phyloP scores from a whole-genome alignment of 2,888 invertebrate species.

The Drosophila koepferae region DNA sequence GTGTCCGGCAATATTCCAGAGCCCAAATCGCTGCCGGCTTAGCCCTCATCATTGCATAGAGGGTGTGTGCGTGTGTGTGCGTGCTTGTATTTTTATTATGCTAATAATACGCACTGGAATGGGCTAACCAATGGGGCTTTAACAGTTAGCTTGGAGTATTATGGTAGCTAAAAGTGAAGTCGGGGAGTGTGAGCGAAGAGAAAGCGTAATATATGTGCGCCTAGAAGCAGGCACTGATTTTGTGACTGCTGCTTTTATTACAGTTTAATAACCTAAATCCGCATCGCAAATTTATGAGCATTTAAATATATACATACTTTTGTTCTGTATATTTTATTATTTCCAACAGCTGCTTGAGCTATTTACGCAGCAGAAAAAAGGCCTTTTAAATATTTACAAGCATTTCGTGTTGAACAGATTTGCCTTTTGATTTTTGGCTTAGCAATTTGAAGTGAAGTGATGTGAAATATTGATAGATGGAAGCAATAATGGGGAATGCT shows the following conservation, averaged over 20 bases:
- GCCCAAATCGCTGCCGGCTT: conserved; percentile 39
- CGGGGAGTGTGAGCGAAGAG: background rate
- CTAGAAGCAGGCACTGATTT: conserved; percentile 80
- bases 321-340: conserved; percentile 49
- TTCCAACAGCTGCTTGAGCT: conserved; percentile 70
- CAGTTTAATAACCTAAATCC: conserved; percentile 73
- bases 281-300: conserved; percentile 74
- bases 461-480: background rate
- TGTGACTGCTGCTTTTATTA: conserved; percentile 59
- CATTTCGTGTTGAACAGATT: conserved; percentile 22
- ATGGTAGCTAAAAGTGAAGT: conserved; percentile 24
- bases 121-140: conserved; percentile 65
- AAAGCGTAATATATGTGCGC: conserved; percentile 46
- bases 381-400: conserved; percentile 61
- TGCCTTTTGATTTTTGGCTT: background rate
- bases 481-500: background rate
- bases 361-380: conserved; percentile 53
- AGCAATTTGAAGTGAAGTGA: conserved; percentile 4
- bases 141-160: conserved; percentile 62
- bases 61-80: conserved; percentile 25
- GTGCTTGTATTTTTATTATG: conserved; percentile 83
- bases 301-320: conserved; percentile 70
- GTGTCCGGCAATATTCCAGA: conserved; percentile 46
- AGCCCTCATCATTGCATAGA: conserved; percentile 39
- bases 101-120: conserved; percentile 82